These are phyloP conservation scores for Chondrosia reniformis DNA, from an alignment of 37 sponge, comb jelly and placozoan species.

Conservation along the genomic window DNA sequence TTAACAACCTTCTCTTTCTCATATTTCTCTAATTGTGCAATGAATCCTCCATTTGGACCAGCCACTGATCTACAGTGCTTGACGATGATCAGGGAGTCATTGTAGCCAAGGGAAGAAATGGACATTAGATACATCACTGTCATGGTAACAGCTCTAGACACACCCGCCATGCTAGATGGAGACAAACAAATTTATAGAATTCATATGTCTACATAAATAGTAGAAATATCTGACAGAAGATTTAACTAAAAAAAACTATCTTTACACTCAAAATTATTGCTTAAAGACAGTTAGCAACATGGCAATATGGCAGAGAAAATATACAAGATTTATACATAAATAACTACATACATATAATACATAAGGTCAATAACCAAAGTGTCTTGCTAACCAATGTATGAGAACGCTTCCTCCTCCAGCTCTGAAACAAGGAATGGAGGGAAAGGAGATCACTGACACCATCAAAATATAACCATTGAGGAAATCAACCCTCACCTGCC, in stretches of 20 bases:
- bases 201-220: not conserved
- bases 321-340: too few species aligned
- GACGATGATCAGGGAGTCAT: slow-evolving; percentile 58
- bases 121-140: slow-evolving; percentile 63
- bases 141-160: slow-evolving; percentile 75
- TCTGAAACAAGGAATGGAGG: slow-evolving; percentile 4
- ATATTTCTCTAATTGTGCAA: slow-evolving; percentile 49
- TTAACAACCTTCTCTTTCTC: slow-evolving; percentile 15
- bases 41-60: slow-evolving; percentile 74
- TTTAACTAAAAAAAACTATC: too few species aligned
- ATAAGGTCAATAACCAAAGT: too few species aligned
- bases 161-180: slow-evolving; percentile 69
- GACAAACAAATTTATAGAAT: not conserved
- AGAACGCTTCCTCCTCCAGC: slow-evolving; percentile 55
- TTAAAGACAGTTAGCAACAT: too few species aligned
- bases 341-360: too few species aligned
- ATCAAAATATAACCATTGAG: not conserved
- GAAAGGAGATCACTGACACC: not conserved
- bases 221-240: not conserved
- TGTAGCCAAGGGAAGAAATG: slow-evolving; percentile 34
- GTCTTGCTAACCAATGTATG: slow-evolving; percentile 83
- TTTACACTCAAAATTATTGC: too few species aligned
- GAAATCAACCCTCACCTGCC: slow-evolving; percentile 27
- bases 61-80: slow-evolving; percentile 52
- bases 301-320: too few species aligned